These are phyloP conservation scores for Vombatus ursinus DNA, from an alignment of 2,113 vertebrate species.

Conservation along the genomic window DNA sequence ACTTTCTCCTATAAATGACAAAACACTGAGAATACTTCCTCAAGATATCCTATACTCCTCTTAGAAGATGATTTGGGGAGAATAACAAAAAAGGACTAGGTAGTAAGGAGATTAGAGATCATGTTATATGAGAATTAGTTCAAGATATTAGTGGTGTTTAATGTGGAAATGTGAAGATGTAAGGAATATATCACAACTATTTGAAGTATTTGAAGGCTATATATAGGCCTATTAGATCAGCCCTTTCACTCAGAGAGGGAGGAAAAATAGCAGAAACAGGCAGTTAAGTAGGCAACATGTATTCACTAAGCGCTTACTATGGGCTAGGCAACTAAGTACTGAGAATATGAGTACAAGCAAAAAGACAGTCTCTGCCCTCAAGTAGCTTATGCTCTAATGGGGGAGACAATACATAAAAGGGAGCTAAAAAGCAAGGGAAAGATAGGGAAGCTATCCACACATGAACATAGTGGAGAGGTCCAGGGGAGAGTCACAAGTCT, in stretches of 20 bases:
- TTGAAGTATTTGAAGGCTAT: not conserved
- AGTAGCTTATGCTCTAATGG: not conserved
- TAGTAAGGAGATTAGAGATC: not conserved
- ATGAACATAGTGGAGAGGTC: not conserved
- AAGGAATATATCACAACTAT: not conserved
- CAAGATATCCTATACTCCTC: not conserved
- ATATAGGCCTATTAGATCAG: not conserved
- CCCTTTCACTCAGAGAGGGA: not conserved
- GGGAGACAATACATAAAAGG: not conserved
- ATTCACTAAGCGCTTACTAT: accelerated
- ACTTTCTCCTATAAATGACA: not conserved
- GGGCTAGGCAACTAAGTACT: too few species aligned
- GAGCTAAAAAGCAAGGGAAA: not conserved
- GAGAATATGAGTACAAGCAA: too few species aligned
- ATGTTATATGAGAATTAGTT: not conserved
- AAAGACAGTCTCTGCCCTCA: not conserved
- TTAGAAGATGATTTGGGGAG: not conserved
- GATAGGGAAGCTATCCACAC: not conserved
- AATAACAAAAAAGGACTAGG: not conserved
- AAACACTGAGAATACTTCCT: not conserved
- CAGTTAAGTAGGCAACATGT: not conserved
- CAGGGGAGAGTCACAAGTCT: not conserved
- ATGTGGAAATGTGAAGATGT: not conserved
- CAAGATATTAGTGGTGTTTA: not conserved
- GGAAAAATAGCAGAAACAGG: too few species aligned